Base-by-base conservation (phyloP, 2,113 vertebrate genomes). In the Sminthopsis crassicaudata region DNA sequence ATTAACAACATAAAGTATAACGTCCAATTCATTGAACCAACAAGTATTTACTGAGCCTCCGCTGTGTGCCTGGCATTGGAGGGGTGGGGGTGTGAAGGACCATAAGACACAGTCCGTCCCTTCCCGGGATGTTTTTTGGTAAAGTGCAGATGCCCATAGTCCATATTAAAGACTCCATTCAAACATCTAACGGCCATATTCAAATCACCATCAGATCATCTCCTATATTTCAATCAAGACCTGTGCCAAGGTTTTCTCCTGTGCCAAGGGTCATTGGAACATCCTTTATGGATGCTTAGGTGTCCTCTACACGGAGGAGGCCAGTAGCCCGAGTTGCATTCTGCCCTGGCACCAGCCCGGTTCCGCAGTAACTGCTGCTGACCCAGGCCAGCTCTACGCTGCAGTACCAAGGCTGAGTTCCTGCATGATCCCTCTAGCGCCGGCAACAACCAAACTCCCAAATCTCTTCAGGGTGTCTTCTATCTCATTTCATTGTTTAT, bases 41-140 rank as follows among this genome's bases (percentile, higher is more conserved):
- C 4, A 91, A 90, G 91, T n/a, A 76, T 14, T 92, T 95, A 93
- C 52, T 93, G 23, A 88, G 0, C 91, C 9, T 14, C 0, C 95
- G 90, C 54, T 42, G 2, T 67, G 22, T 84, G 1, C 24, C 90
- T 2, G 16, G 46, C 89, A 90, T 50, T 90, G 89, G 48, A 24
- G 94, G 50, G 46, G 42, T 94, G 90, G 27, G n/a, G 30, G 95
- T 89, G n/a, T 0, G 94, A 97, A 12, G 46, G 93, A 96, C 19
- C 91, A 27, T 67, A 42, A 84, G 67, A 84, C 67, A 84, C n/a
- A 84, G 67, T 84, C 67, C 67, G 22, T 84, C 67, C 67, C 67
- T 42, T 84, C n/a, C 36, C 67, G 22, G 10, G 26, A 2, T 91
- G 5, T 93, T 94, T 90, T 94, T 27, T 89, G 14, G 88, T 84